phyloP scores from a whole-genome alignment of 2,888 invertebrate genomes.

The Pediacus dermestoides region DNA sequence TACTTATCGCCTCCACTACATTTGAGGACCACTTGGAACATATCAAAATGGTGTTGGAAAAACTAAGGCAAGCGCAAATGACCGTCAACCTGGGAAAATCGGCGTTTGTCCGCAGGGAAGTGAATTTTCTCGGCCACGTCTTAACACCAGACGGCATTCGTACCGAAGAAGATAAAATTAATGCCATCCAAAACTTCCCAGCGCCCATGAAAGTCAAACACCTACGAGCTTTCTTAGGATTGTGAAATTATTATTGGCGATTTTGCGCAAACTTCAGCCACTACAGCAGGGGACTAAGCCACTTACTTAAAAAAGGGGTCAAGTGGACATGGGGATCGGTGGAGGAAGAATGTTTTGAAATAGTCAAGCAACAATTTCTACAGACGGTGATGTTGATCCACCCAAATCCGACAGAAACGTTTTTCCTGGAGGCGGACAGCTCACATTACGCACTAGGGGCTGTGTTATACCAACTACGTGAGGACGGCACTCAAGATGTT shows the following conservation, averaged over 20 bases:
- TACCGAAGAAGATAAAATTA: slow-evolving; percentile 21
- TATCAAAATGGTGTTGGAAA: no score
- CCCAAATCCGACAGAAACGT: background rate
- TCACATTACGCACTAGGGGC: slow-evolving; percentile 5
- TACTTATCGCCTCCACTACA: no score
- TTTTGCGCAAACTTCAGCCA: slow-evolving; percentile 8
- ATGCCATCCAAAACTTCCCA: slow-evolving; percentile 13
- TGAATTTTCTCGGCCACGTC: no score
- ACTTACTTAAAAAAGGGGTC: slow-evolving; percentile 3
- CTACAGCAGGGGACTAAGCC: background rate
- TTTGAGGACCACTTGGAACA: no score
- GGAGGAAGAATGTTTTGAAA: slow-evolving; percentile 1
- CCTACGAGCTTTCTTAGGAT: slow-evolving; percentile 13
- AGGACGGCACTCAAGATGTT: background rate
- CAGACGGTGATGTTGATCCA: slow-evolving; percentile 2
- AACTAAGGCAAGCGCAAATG: no score
- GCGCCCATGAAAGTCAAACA: slow-evolving; percentile 10
- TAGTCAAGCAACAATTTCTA: slow-evolving; percentile 2
- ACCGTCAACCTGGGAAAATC: no score
- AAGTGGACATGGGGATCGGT: slow-evolving; percentile 4
- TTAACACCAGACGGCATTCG: slow-evolving; percentile 18
- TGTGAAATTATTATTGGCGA: slow-evolving; percentile 15
- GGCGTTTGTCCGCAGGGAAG: no score
- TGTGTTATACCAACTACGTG: background rate
- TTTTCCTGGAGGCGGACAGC: background rate